These are phyloP conservation scores for Carassius carassius DNA, from an alignment of 2,113 vertebrate species.

Conservation along the genomic window DNA sequence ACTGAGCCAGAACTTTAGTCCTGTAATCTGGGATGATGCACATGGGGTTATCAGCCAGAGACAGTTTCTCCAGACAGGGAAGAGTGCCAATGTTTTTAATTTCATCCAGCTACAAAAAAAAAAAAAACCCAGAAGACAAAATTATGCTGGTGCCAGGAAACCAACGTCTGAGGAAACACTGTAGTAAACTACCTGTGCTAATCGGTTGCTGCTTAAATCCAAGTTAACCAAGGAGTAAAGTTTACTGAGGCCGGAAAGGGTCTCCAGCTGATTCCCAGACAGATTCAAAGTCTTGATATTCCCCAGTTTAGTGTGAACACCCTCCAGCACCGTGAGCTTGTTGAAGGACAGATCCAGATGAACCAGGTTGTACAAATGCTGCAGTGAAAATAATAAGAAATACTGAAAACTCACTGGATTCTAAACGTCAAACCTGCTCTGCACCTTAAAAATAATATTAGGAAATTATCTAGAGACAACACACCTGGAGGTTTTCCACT, in stretches of 20 bases:
- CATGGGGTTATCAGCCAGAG: conserved; percentile 85
- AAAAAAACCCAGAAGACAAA: neutral
- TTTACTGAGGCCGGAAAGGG: conserved; percentile 87
- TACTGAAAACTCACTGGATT: neutral
- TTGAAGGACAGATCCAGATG: conserved; percentile 97
- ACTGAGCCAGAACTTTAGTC: conserved; percentile 94
- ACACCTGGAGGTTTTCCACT: conserved; percentile 93
- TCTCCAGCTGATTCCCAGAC: conserved; percentile 91
- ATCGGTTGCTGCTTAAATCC: conserved; percentile 89
- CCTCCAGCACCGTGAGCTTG: conserved; percentile 82
- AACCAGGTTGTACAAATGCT: conserved; percentile 95
- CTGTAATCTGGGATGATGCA: conserved; percentile 97
- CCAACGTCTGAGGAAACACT: neutral
- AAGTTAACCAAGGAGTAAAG: conserved; percentile 95
- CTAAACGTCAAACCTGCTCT: neutral
- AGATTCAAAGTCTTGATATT: conserved; percentile 95
- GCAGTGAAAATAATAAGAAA: neutral
- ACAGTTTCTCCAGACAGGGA: conserved; percentile 89
- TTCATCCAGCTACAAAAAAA: conserved; percentile 84
- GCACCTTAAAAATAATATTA: neutral
- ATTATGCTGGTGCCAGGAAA: neutral
- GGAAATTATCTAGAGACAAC: neutral
- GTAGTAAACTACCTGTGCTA: conserved; percentile 80
- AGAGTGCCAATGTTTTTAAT: conserved; percentile 85
- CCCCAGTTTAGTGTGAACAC: conserved; percentile 90